These are phyloP conservation scores for Ephestia elutella DNA, from an alignment of 1,140 invertebrate species.

Conservation along the genomic window DNA sequence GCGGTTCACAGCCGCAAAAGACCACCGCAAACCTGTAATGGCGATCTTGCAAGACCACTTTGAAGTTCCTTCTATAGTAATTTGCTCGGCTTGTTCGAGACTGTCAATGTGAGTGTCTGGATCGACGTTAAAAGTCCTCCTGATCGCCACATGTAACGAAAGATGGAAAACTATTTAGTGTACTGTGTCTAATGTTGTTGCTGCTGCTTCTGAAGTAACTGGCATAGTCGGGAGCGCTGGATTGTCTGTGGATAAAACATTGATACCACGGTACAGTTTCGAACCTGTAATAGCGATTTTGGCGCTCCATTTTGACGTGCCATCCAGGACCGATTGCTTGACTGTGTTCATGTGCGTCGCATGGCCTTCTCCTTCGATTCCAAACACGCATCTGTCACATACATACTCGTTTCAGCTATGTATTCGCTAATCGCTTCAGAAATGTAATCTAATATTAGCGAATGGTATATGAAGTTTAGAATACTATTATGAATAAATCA, in stretches of 20 bases:
- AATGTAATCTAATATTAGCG: no score
- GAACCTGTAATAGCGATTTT: slow-evolving; percentile 99
- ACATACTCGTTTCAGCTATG: slow-evolving; percentile 52
- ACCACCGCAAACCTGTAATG: slow-evolving; percentile 89
- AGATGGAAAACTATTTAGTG: slow-evolving; percentile 61
- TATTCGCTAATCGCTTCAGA: background rate
- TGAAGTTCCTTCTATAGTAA: slow-evolving; percentile 98
- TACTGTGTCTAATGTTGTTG: slow-evolving; percentile 37
- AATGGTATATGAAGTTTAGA: no score
- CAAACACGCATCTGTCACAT: slow-evolving; percentile 91
- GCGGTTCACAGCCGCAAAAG: slow-evolving; percentile 68
- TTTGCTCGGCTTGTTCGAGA: slow-evolving; percentile 97
- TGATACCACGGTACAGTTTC: slow-evolving; percentile 71
- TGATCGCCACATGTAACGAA: slow-evolving; percentile 77
- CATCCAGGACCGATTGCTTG: slow-evolving; percentile 98
- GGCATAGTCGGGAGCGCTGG: background rate
- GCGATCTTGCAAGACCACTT: slow-evolving; percentile 99
- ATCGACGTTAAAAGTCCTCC: slow-evolving; percentile 97
- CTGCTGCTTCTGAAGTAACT: slow-evolving; percentile 1
- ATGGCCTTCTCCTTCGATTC: slow-evolving; percentile 95
- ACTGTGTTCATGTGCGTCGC: slow-evolving; percentile 97
- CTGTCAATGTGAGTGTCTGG: slow-evolving; percentile 99
- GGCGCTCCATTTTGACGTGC: slow-evolving; percentile 99
- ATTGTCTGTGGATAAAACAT: slow-evolving; percentile 20
- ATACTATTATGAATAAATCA: no score